These are phyloP conservation scores for Lasioglossum lativentre DNA, from an alignment of 2,888 invertebrate genomes.

Conservation along the genomic window DNA sequence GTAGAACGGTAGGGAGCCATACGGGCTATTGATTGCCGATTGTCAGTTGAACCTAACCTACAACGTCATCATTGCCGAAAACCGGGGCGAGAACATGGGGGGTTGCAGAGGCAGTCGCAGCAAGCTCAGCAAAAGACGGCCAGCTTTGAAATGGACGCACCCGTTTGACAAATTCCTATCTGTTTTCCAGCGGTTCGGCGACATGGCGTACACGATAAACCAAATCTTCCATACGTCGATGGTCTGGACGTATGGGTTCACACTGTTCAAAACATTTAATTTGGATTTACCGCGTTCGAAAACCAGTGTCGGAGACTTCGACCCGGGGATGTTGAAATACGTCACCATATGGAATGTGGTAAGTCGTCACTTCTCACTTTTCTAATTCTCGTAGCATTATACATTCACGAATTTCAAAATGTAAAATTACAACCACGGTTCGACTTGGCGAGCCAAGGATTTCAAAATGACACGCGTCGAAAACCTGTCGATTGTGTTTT, in stretches of 20 bases:
- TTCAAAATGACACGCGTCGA: background rate
- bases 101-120: background rate
- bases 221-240: slow-evolving; percentile 65
- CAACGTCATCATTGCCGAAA: slow-evolving; percentile 23
- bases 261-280: slow-evolving; percentile 64
- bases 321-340: slow-evolving; percentile 80
- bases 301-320: slow-evolving; percentile 65
- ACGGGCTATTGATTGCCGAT: slow-evolving; percentile 9
- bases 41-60: slow-evolving; percentile 43
- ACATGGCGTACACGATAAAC: slow-evolving; percentile 55
- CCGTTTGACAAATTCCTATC: slow-evolving; percentile 12
- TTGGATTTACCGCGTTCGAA: slow-evolving; percentile 71
- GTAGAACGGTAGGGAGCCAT: background rate
- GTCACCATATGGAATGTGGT: slow-evolving; percentile 82
- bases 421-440: background rate
- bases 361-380: slow-evolving; percentile 56
- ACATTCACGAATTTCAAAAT: background rate
- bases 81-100: slow-evolving; percentile 22
- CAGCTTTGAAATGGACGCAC: background rate
- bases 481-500: background rate
- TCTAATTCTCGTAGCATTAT: background rate
- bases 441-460: background rate
- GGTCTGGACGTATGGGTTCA: slow-evolving; percentile 68
- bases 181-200: slow-evolving; percentile 48
- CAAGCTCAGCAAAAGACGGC: slow-evolving; percentile 13